Base-by-base conservation (phyloP, 1,140 invertebrate genomes). In the Camponotus pennsylvanicus region DNA sequence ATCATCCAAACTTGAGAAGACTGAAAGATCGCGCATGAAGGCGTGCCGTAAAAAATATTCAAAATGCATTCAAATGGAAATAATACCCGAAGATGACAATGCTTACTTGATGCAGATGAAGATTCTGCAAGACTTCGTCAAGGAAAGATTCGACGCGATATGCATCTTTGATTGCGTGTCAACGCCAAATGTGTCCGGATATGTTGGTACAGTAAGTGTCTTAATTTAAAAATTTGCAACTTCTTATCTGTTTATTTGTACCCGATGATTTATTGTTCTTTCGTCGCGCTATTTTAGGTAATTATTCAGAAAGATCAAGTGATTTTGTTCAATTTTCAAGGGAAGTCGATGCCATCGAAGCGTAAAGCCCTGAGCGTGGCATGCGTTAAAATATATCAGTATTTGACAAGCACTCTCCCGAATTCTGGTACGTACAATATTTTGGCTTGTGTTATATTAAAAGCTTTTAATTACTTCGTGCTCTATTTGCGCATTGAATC, bases 51-150 rank as follows among this genome's bases (percentile, higher is more conserved):
- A 34, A n/a, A 67, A 89, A 42, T 6, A 7, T 0, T 27, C 27
- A 27, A 27, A 27, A 27, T 34, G 69, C 11, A 0, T 2, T 37
- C 84, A 66, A 69, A 0, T 13, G 18, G 9, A 75, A 86, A 67
- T 11, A 32, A 6, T 71, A 83, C 0, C 3, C 32, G 57, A 69
- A 13, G 77, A 67, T 59, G 71, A 87, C 11, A 69, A 71, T 5
- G 27, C 77, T 27, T 11, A 61, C 3, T 9, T 59, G 18, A 32
- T 57, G 8, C 88, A 91, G 37, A 87, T 88, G 71, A 70, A 11
- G 18, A 7, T 57, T 9, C 86, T 95, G 32, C 79, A 92, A 42
- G 82, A 86, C 11, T 92, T 92, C 52, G 91, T 95, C 0, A 76
- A 71, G 21, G 82, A 92, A 11, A 88, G 83, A 13, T 90, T 94